These are phyloP conservation scores for Osedax fenrisi DNA, from an alignment of 2,888 invertebrate genomes.

Conservation along the genomic window DNA sequence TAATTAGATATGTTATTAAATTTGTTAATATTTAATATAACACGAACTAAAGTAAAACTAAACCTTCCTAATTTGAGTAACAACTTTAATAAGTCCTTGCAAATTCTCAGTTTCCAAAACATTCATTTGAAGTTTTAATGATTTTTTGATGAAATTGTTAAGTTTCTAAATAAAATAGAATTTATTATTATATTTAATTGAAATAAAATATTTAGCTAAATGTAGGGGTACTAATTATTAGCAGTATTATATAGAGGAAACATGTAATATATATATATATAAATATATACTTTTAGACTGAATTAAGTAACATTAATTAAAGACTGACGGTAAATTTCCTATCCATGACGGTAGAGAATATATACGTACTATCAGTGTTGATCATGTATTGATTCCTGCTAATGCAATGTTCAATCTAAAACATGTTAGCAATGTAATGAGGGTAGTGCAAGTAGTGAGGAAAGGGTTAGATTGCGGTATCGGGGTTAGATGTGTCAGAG, in stretches of 20 bases:
- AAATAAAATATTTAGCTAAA: too few relatives aligned
- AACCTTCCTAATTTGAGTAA: not conserved
- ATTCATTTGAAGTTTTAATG: not conserved
- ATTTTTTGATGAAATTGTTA: not conserved
- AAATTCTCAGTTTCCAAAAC: not conserved
- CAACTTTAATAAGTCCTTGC: not conserved
- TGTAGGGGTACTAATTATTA: too few relatives aligned
- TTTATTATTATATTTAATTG: not conserved
- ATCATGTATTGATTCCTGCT: not conserved
- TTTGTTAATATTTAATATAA: not conserved
- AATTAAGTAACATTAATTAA: too few relatives aligned
- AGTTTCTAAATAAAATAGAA: not conserved
- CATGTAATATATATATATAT: too few relatives aligned
- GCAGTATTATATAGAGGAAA: too few relatives aligned
- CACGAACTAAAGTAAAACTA: not conserved
- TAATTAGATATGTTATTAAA: not conserved
- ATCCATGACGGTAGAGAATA: not conserved
- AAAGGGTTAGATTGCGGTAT: too few relatives aligned
- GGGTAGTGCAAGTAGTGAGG: too few relatives aligned
- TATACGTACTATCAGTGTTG: not conserved
- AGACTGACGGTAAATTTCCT: not conserved
- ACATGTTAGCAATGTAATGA: too few relatives aligned
- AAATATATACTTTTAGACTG: too few relatives aligned
- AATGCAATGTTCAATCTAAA: not conserved
- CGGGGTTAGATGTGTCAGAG: too few relatives aligned